phyloP scores from a whole-genome alignment of 2,888 invertebrate species.

The Agrotis exclamationis region DNA sequence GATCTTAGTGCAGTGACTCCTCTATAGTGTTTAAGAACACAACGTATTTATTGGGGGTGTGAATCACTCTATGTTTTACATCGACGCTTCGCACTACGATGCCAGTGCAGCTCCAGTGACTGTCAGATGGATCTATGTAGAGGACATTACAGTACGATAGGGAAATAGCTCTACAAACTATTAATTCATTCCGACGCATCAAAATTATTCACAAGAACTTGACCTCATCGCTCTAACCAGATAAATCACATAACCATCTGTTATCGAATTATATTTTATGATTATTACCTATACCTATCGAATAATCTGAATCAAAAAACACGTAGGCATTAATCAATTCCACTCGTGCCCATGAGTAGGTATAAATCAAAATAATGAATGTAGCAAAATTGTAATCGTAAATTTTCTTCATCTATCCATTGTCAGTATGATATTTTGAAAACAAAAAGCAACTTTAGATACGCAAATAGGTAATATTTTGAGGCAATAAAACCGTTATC shows the following conservation, averaged over 20 bases:
- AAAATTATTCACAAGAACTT: constrained; percentile 41
- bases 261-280: constrained; percentile 59
- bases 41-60: constrained; percentile 37
- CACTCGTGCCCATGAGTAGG: constrained; percentile 47
- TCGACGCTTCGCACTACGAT: constrained; percentile 71
- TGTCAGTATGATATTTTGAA: constrained; percentile 69
- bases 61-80: constrained; percentile 62
- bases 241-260: constrained; percentile 49
- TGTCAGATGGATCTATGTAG: constrained; percentile 73
- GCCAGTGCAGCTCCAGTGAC: constrained; percentile 65
- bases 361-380: constrained; percentile 59
- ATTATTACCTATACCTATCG: constrained; percentile 54
- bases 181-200: constrained; percentile 32
- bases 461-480: constrained; percentile 88
- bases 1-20: constrained; percentile 15
- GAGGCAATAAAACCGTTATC: constrained; percentile 89
- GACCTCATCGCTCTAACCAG: constrained; percentile 37
- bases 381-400: constrained; percentile 54
- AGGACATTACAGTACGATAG: constrained; percentile 51
- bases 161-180: constrained; percentile 66
- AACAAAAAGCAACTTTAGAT: constrained; percentile 77
- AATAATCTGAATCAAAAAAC: constrained; percentile 57
- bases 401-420: constrained; percentile 66
- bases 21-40: constrained; percentile 5
- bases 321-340: constrained; percentile 58